phyloP scores from a whole-genome alignment of 2,113 vertebrate genomes.

The Sinocyclocheilus maitianheensis region DNA sequence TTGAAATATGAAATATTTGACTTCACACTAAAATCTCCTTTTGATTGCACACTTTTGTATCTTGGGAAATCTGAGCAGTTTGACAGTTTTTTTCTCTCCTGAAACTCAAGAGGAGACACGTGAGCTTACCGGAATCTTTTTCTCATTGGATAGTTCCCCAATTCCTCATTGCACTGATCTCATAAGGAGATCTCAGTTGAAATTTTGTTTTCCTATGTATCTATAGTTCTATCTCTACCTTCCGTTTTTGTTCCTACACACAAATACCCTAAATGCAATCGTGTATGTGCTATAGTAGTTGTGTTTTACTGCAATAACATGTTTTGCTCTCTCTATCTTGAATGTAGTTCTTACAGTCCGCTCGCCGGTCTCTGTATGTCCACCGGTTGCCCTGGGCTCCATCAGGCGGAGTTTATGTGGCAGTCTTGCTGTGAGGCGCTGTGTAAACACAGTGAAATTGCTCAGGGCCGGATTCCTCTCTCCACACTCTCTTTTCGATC shows the following conservation, averaged over 20 bases:
- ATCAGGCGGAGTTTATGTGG: conserved; percentile 48
- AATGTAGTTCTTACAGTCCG: background rate
- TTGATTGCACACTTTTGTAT: background rate
- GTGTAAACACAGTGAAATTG: conserved; percentile 56
- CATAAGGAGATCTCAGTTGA: background rate
- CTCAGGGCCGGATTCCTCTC: conserved; percentile 40
- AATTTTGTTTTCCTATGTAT: background rate
- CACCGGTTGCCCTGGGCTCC: conserved; percentile 22
- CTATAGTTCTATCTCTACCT: background rate
- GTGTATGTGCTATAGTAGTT: background rate
- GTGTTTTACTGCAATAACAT: background rate
- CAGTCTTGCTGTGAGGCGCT: conserved; percentile 52
- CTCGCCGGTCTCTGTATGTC: conserved; percentile 10
- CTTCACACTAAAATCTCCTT: background rate
- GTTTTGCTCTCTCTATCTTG: background rate
- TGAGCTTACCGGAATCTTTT: background rate
- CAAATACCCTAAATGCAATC: background rate
- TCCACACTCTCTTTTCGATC: conserved; percentile 49
- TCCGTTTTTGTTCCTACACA: background rate
- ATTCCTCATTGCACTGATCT: background rate
- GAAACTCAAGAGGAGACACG: background rate
- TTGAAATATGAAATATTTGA: too few species aligned
- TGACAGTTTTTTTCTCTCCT: background rate
- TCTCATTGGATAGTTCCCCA: background rate
- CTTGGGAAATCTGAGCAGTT: background rate